Evolutionary conservation across 2,113 vertebrate genomes (phyloP).

Genomic region (Bettongia penicillata): DNA sequence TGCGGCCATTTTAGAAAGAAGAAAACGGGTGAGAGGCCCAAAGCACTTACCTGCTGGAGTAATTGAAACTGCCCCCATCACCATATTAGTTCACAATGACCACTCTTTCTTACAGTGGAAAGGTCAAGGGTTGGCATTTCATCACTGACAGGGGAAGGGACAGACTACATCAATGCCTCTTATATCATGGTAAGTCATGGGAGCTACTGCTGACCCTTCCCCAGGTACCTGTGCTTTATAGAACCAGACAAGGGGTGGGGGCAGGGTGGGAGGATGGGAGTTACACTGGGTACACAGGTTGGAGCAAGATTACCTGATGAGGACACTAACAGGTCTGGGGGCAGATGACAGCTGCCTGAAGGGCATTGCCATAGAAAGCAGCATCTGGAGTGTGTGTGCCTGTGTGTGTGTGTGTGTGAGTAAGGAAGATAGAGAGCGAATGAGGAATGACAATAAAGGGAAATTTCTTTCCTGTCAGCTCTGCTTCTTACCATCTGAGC

Average conservation of each 20-base stretch:
- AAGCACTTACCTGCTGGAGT: not conserved
- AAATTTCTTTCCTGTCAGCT: not conserved
- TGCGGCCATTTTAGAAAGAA: constrained; percentile 2
- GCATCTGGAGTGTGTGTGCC: too few relatives aligned
- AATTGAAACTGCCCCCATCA: too few relatives aligned
- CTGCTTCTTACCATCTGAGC: not conserved
- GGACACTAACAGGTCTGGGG: not conserved
- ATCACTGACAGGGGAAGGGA: constrained; percentile 86
- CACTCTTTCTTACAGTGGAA: constrained; percentile 87
- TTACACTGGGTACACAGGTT: not conserved
- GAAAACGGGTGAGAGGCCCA: constrained; percentile 3
- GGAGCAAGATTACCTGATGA: not conserved
- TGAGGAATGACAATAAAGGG: not conserved
- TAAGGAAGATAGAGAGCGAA: too few relatives aligned
- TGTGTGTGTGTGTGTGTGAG: not conserved
- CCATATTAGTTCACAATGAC: constrained; percentile 10
- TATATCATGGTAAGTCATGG: constrained; percentile 89
- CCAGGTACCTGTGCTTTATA: not conserved
- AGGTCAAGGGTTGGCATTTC: constrained; percentile 91
- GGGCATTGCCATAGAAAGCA: too few relatives aligned
- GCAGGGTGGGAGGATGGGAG: too few relatives aligned
- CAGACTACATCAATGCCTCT: constrained; percentile 96
- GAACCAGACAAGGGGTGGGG: too few relatives aligned
- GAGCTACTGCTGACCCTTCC: not conserved
- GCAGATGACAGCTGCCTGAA: not conserved